Percentiles rank a stretch among this genome's conserved stretches.
phyloP scores from a whole-genome alignment of 2,113 vertebrate species.

The Cottus gobio region DNA sequence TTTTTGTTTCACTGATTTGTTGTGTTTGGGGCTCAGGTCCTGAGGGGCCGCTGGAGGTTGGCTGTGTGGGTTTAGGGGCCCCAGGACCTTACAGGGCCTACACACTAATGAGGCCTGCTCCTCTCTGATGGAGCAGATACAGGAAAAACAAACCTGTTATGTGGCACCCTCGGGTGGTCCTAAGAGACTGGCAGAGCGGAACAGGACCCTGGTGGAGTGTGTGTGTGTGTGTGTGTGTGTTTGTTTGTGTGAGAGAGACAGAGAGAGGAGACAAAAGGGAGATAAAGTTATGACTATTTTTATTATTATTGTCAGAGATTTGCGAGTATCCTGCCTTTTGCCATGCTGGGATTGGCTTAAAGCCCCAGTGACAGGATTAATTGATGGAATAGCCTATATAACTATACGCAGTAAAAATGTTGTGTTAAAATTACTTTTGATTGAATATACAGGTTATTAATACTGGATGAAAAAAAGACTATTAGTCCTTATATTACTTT shows the following conservation, averaged over 20 bases:
- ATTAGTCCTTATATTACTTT: background rate
- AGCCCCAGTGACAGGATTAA: background rate
- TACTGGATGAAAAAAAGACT: background rate
- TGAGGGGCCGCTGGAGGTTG: conserved; percentile 61
- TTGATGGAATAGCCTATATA: background rate
- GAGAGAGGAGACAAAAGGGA: background rate
- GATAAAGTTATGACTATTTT: background rate
- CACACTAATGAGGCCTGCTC: conserved; percentile 75
- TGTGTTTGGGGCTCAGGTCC: conserved; percentile 65
- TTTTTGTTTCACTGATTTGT: conserved; percentile 80
- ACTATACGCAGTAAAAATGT: no score
- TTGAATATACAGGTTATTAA: background rate
- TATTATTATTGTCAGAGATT: background rate
- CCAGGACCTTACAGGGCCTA: conserved; percentile 65
- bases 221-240: conserved; percentile 24
- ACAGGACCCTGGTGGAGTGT: conserved; percentile 37
- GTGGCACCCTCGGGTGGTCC: conserved; percentile 62
- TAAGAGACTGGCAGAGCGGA: conserved; percentile 47
- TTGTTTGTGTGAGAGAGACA: conserved; percentile 5
- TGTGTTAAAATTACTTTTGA: background rate
- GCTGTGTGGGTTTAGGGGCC: conserved; percentile 57
- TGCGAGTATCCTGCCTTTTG: background rate
- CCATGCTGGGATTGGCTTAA: background rate
- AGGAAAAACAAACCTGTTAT: conserved; percentile 72
- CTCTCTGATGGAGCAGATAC: conserved; percentile 74